These are phyloP conservation scores for Clarias magur DNA, from an alignment of 2,113 vertebrate genomes.

Conservation along the genomic window DNA sequence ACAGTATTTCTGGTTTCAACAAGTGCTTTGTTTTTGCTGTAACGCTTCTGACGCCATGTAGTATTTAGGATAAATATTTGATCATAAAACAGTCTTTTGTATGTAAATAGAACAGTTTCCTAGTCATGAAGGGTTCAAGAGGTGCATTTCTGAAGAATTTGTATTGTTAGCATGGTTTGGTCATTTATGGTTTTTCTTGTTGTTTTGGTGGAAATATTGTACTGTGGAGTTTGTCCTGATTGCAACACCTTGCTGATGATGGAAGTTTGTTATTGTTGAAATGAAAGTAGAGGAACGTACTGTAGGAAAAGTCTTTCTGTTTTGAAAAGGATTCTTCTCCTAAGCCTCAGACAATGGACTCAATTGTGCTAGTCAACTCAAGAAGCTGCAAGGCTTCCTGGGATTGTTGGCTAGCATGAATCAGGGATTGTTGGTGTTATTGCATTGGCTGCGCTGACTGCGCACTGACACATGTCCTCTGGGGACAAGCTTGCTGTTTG, in stretches of 20 bases:
- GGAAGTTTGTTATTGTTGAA: neutral
- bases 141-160: neutral
- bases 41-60: neutral
- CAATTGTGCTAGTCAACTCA: slow-evolving; percentile 29
- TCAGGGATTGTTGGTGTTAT: slow-evolving; percentile 35
- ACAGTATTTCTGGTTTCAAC: neutral
- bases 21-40: neutral
- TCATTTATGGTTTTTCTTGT: neutral
- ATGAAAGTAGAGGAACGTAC: neutral
- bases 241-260: neutral
- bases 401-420: slow-evolving; percentile 33
- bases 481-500: slow-evolving; percentile 6
- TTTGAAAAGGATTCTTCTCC: neutral
- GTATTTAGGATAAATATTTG: slow-evolving; percentile 5
- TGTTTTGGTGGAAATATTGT: neutral
- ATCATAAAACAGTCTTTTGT: neutral
- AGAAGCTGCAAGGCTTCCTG: slow-evolving; percentile 37
- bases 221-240: neutral
- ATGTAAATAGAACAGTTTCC: neutral
- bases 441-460: neutral
- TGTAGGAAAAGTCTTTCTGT: slow-evolving; percentile 5
- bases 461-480: neutral
- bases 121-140: neutral
- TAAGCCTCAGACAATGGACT: slow-evolving; percentile 39
- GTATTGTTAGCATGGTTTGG: neutral